A percentile compares a stretch with the other conserved stretches of the same genome.
These are phyloP conservation scores for Zoroaster sp. DNA, from an alignment of 53 echinoderm and acorn worm genomes.

Conservation along the genomic window DNA sequence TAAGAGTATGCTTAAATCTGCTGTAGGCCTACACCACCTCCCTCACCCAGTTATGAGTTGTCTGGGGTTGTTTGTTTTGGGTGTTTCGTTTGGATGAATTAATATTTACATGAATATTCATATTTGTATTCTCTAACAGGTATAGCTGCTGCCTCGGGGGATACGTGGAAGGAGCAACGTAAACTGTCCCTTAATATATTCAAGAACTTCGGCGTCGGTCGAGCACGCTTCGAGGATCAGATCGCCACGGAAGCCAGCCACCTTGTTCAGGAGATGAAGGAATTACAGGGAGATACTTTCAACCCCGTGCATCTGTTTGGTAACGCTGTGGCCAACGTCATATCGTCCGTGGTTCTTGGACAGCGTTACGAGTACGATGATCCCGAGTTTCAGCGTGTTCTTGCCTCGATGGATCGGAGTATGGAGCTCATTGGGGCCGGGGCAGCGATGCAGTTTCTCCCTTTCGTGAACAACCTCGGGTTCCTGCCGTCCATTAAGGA, in stretches of 20 bases:
- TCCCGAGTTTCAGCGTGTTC: constrained; percentile 47
- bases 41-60: too few relatives aligned
- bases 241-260: constrained; percentile 36
- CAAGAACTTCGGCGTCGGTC: constrained; percentile 29
- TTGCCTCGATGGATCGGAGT: constrained; percentile 52
- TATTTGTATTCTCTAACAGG: constrained; percentile 3
- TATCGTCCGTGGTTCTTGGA: constrained; percentile 64
- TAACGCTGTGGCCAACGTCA: constrained; percentile 69
- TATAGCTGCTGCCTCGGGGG: constrained; percentile 27
- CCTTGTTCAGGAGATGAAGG: constrained; percentile 9
- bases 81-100: background rate
- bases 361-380: constrained; percentile 50
- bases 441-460: constrained; percentile 41
- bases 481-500: constrained; percentile 39
- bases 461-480: constrained; percentile 25
- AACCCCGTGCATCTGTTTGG: constrained; percentile 41
- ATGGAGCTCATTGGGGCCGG: constrained; percentile 47
- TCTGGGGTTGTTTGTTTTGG: background rate
- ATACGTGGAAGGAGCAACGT: constrained; percentile 48
- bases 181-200: constrained; percentile 33
- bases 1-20: too few relatives aligned
- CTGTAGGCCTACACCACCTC: too few relatives aligned
- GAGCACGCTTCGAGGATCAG: constrained; percentile 37
- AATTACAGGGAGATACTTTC: background rate
- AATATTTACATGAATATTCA: background rate